A percentile compares a stretch with the other conserved stretches of the same genome.
Evolutionary conservation across 2,888 invertebrate species (phyloP).

Genomic region (Bembecia ichneumoniformis): DNA sequence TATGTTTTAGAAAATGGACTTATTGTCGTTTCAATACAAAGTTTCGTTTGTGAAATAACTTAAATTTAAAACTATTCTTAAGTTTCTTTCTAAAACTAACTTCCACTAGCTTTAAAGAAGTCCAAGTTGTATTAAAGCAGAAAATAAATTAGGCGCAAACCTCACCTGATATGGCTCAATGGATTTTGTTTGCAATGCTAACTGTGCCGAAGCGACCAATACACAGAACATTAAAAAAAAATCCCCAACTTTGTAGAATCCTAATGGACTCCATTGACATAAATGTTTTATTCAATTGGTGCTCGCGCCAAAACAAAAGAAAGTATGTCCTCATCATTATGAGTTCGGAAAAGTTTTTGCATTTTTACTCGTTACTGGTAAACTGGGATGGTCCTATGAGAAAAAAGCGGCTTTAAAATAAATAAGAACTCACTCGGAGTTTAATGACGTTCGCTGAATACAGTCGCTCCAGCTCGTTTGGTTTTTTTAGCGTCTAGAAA

Average conservation of each 20-base stretch:
- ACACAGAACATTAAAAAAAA: conserved; percentile 44
- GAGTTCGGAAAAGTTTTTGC: conserved; percentile 55
- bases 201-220: conserved; percentile 20
- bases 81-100: too few species aligned
- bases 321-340: conserved; percentile 61
- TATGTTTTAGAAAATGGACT: conserved; percentile 58
- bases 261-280: conserved; percentile 66
- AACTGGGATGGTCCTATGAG: conserved; percentile 22
- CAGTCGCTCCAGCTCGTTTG: too few species aligned
- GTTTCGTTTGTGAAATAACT: too few species aligned
- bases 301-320: conserved; percentile 61
- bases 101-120: too few species aligned
- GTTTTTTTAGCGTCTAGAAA: not conserved
- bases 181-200: conserved; percentile 19
- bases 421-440: conserved; percentile 17
- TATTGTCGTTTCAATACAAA: conserved; percentile 32
- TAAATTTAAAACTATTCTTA: too few species aligned
- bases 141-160: too few species aligned
- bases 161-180: not conserved
- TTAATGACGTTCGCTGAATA: not conserved
- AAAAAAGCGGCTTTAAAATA: conserved; percentile 22
- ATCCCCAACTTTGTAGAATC: conserved; percentile 46
- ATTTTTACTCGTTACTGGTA: conserved; percentile 50
- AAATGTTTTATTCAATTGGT: conserved; percentile 69
- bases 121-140: not conserved